Evolutionary conservation across 2,888 invertebrate species (phyloP).

Genomic region (Patella ulyssiponensis): DNA sequence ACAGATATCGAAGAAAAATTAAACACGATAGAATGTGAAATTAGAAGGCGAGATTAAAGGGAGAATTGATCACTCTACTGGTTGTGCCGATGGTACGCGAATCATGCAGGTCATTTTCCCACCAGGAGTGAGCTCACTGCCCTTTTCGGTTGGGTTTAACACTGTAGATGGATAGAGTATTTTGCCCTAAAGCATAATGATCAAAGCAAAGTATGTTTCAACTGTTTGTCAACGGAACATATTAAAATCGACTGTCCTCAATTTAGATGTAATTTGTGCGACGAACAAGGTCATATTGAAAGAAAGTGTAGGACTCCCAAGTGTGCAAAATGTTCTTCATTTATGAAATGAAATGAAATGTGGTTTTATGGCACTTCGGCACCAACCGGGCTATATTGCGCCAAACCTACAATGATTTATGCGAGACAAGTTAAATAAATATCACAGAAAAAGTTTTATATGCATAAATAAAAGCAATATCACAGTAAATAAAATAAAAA

Average conservation of each 20-base stretch:
- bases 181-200: not conserved
- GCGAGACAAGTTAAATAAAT: too few relatives aligned
- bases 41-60: not conserved
- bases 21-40: not conserved
- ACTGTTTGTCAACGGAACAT: not conserved
- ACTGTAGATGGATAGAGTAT: not conserved
- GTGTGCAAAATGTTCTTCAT: not conserved
- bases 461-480: too few relatives aligned
- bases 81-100: not conserved
- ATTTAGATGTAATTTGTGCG: not conserved
- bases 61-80: not conserved
- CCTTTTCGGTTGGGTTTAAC: not conserved
- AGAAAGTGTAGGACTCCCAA: not conserved
- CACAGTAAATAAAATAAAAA: too few relatives aligned
- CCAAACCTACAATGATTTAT: too few relatives aligned
- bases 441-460: too few relatives aligned
- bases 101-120: not conserved
- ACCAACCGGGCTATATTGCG: too few relatives aligned
- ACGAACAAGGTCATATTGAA: not conserved
- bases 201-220: not conserved
- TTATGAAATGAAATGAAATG: too few relatives aligned
- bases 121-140: not conserved
- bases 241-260: not conserved
- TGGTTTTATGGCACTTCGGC: too few relatives aligned
- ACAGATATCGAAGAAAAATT: not conserved